Evolutionary conservation across 1,140 invertebrate genomes (phyloP), one percentile per base, ranked within the genome.

Genomic region (Mamestra configurata): DNA sequence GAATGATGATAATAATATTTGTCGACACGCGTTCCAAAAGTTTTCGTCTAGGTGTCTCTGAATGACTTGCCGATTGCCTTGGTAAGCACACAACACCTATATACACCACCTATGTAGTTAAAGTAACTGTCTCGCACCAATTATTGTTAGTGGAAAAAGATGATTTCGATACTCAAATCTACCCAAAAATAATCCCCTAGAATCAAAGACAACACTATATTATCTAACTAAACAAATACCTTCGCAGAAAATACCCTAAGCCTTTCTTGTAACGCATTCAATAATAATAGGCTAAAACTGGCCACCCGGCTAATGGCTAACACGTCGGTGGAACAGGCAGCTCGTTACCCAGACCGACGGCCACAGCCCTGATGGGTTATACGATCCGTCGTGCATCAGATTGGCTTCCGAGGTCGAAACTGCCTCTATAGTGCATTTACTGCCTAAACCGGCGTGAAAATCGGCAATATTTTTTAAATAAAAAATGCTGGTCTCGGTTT

Each of bases 371-470:
- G 31, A 20, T 64, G 31, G 15, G 57, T 61, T 35, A 61, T 35
- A 13, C 10, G 59, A 61, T 64, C 27, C 59, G 31, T 35, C 31
- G 5, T 64, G 31, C 59, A 64, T 64, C 59, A 18, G 59, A 35
- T 27, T 37, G 59, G 31, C 24, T 59, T 31, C 55, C 24, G 15
- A 31, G 15, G 15, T 59, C 55, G 22, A 27, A n/a, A 15, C 24
- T 55, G 24, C 7, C 22, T 55, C 8, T 55, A 24, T 22, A 55
- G 1, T 55, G 22, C 18, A 22, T 53, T 53, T 6, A 20, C 18
- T 4, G 2, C 22, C 20, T 18, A 53, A 20, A 18, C 51, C 22
- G 20, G 20, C 22, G 22, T 46, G 2, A 46, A 46, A 46, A 1
- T 1, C 6, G 15, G 13, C 13, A 4, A 0, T n/a, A 49, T 43